Base-by-base conservation (phyloP, 2,113 vertebrate genomes). In the Nipponia nippon region DNA sequence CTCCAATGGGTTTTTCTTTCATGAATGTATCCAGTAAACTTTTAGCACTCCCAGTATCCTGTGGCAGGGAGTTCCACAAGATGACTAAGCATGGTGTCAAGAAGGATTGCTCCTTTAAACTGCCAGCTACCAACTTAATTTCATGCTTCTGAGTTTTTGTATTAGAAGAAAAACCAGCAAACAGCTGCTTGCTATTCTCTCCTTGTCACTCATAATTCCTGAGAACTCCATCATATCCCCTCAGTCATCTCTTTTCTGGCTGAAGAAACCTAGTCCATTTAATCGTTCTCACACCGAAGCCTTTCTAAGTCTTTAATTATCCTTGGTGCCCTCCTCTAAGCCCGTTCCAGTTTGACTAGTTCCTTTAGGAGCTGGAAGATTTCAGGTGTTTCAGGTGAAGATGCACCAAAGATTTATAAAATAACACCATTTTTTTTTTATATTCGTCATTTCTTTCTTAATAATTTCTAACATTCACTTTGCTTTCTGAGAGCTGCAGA, bases 1-100 rank as follows among this genome's bases (percentile, higher is more conserved):
- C 81, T 94, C 84, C 6, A 6, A 53, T 65, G 89, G 85, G 78
- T 83, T 96, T 96, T 96, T 94, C 73, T 87, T 91, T 85, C 69
- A 6, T 34, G 44, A 87, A 26, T 8, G 9, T 29, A 65, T 87
- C 77, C 87, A 87, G 78, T 69, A 94, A 89, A 85, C 23, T 85
- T 87, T 67, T 87, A 89, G 18, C 16, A 18, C 77, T 85, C 95
- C 21, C 46, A 63, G 55, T 38, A 63, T 82, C 83, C 89, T 14
- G 52, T 72, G 81, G 91, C 81, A 82, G 61, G 84, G 91, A 79
- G 65, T 61, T 93, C 73, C 70, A 9, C 8, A 1, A 49, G 81
- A 79, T 93, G 96, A 94, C 15, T 56, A 46, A 87, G 93, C 89
- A 11, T 3, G 52, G 87, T 55, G 73, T 46, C 42, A 46, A 67